Percentiles rank a stretch among this genome's conserved stretches.
Evolutionary conservation across 2,888 invertebrate genomes (phyloP).

Genomic region (Tribolium freemani): DNA sequence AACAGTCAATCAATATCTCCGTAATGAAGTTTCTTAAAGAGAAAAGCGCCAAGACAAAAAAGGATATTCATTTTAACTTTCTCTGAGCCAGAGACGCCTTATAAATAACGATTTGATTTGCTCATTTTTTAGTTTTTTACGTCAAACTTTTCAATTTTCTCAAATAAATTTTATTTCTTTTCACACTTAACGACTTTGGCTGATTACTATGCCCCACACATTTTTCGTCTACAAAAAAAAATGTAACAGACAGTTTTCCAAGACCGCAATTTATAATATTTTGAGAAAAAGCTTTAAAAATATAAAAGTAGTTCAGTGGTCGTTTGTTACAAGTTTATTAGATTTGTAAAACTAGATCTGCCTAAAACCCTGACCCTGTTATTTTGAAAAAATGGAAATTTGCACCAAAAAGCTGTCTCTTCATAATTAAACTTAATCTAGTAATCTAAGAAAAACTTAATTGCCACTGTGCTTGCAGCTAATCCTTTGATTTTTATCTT

Average conservation of each 20-base stretch:
- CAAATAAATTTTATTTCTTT: not conserved
- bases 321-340: not conserved
- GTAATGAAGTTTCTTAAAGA: not conserved
- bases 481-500: not conserved
- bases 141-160: no score
- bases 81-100: not conserved
- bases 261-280: not conserved
- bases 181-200: not conserved
- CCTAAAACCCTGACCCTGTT: no score
- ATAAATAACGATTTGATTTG: not conserved
- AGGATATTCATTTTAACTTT: not conserved
- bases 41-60: not conserved
- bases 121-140: not conserved
- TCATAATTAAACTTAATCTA: no score
- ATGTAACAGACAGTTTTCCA: not conserved
- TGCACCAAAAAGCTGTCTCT: no score
- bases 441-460: no score
- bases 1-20: not conserved
- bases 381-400: no score
- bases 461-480: not conserved
- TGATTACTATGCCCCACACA: not conserved
- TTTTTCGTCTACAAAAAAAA: not conserved
- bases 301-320: not conserved
- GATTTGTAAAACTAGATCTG: not conserved
- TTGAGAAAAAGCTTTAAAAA: no score